Conservation (phyloP, 2,888 invertebrate genomes). For the Diaprepes abbreviatus region DNA sequence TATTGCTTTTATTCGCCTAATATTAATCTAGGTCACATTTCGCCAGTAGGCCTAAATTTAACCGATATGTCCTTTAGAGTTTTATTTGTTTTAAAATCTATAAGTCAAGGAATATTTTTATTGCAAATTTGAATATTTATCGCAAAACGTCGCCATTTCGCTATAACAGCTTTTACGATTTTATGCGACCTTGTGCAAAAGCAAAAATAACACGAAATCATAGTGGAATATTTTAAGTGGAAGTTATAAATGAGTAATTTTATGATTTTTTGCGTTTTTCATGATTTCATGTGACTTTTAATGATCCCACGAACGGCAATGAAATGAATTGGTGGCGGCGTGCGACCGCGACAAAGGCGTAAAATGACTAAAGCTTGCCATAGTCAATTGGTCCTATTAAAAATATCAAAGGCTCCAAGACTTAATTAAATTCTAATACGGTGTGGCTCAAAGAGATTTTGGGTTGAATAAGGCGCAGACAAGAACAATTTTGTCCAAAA, state of each 20-base stretch:
- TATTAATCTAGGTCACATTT: not conserved
- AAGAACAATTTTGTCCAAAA: too few relatives aligned
- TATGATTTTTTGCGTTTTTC: conserved; percentile 21
- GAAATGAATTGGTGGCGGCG: conserved; percentile 44
- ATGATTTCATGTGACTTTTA: not conserved
- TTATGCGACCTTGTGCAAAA: conserved; percentile 31
- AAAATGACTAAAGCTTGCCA: conserved; percentile 32
- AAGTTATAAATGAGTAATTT: conserved; percentile 31
- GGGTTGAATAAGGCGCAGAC: too few relatives aligned
- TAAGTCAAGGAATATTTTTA: conserved; percentile 1
- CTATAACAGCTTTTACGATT: conserved; percentile 18
- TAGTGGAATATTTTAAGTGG: conserved; percentile 1
- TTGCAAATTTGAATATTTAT: not conserved
- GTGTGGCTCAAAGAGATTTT: too few relatives aligned
- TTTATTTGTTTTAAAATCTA: not conserved
- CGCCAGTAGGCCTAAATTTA: not conserved
- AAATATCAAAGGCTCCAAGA: too few relatives aligned
- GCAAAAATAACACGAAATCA: conserved; percentile 30
- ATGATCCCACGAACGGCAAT: conserved; percentile 37
- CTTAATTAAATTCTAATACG: too few relatives aligned
- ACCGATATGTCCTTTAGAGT: not conserved
- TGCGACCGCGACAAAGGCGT: conserved; percentile 41
- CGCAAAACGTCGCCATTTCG: not conserved
- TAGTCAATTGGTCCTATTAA: conserved; percentile 23
- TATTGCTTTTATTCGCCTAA: not conserved